These are phyloP conservation scores for Lasioglossum villosulum DNA, from an alignment of 2,888 invertebrate genomes.

Conservation along the genomic window DNA sequence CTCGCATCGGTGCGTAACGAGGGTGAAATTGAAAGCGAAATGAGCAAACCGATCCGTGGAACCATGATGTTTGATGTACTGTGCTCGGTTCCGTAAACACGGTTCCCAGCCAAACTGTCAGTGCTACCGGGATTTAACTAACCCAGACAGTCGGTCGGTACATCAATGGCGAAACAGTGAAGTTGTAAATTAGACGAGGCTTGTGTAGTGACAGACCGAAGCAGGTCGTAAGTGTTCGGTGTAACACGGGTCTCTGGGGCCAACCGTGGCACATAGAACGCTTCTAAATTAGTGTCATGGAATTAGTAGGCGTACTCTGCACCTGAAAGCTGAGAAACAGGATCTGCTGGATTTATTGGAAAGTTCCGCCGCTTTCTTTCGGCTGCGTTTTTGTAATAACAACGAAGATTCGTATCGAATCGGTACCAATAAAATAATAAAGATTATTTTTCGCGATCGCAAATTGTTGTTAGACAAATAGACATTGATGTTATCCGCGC, in stretches of 20 bases:
- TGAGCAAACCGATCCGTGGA: constrained; percentile 27
- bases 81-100: background rate
- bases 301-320: constrained; percentile 5
- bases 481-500: too few species aligned
- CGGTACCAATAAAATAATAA: background rate
- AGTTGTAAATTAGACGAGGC: constrained; percentile 20
- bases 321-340: background rate
- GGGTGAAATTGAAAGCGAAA: constrained; percentile 51
- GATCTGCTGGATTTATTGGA: constrained; percentile 2
- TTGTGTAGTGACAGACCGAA: constrained; percentile 18
- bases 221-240: constrained; percentile 3
- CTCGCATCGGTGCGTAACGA: constrained; percentile 45
- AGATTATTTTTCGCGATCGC: too few species aligned
- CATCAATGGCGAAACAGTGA: constrained; percentile 2
- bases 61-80: constrained; percentile 39
- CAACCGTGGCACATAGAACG: constrained; percentile 1
- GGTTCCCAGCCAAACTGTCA: background rate
- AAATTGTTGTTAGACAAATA: too few species aligned
- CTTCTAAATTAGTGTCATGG: constrained; percentile 11
- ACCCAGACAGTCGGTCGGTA: constrained; percentile 5
- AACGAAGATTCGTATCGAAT: background rate
- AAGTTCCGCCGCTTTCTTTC: constrained; percentile 9
- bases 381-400: background rate
- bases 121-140: background rate
- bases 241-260: constrained; percentile 3